Base-by-base conservation (phyloP, 1,140 invertebrate genomes). In the Drosophila aff. region DNA sequence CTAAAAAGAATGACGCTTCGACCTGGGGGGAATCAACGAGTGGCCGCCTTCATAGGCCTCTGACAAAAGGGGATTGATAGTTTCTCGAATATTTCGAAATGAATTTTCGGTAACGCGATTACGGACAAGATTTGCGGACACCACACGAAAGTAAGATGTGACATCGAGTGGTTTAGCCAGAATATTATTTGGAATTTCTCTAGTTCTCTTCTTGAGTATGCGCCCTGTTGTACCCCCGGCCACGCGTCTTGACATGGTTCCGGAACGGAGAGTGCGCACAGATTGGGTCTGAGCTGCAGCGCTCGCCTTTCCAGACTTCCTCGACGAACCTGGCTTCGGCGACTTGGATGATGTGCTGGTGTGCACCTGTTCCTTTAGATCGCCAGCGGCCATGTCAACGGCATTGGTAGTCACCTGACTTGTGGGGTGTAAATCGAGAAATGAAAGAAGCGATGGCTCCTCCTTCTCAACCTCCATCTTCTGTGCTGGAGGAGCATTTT, bases 21-120 rank as follows among this genome's bases (percentile, higher is more conserved):
- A 15, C 3, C 2, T 33, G 6, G 33, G 52, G 11, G 33, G 52
- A 23, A 16, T 10, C 15, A 10, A 1, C 3, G 13, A 16, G 13
- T 9, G 13, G 8, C 23, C 18, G 23, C 23, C 23, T 3, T 38
- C 8, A 5, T 4, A 23, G 23, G 60, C 40, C 33, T 72, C 36
- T 0, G 10, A 23, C 11, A 84, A 28, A 16, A 77, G 10, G 5
- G 15, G 33, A 44, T 84, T 57, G 13, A 84, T 33, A 9, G 10
- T 40, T 1, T 52, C 4, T 11, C 73, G 67, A 31, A 80, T 26
- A 7, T 28, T 74, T 77, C 0, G 52, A 18, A 13, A 40, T 6
- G 4, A 7, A 3, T 21, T 9, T 10, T 28, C 8, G 11, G 11
- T 40, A 0, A 84, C 23, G 0, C 81, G 81, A 5, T 65, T 47